Percentiles rank a stretch among this genome's conserved stretches.
These are phyloP conservation scores for Tauraco erythrolophus DNA, from an alignment of 2,113 vertebrate genomes.

Conservation along the genomic window DNA sequence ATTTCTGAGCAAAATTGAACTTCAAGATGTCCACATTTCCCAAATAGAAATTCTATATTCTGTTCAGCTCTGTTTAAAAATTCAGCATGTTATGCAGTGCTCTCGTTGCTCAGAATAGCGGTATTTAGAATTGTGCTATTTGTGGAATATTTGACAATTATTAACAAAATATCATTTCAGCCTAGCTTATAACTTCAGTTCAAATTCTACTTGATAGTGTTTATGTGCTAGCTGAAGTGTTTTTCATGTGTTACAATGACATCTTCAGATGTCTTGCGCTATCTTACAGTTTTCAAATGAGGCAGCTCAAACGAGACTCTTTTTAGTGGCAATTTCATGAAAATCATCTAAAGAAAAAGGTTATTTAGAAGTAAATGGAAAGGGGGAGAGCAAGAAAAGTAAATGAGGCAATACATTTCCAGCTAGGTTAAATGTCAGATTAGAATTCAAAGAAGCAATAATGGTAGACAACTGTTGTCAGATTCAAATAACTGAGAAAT, in stretches of 20 bases:
- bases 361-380: conserved; percentile 62
- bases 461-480: neutral
- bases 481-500: neutral
- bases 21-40: conserved; percentile 60
- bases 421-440: conserved; percentile 54
- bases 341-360: conserved; percentile 59
- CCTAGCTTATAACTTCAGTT: conserved; percentile 59
- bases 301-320: conserved; percentile 45
- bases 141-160: conserved; percentile 65
- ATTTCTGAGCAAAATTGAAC: conserved; percentile 55
- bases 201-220: conserved; percentile 48
- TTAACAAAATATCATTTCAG: conserved; percentile 69
- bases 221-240: conserved; percentile 59
- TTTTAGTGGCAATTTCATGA: conserved; percentile 66
- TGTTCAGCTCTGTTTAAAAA: conserved; percentile 55
- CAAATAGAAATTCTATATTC: conserved; percentile 59
- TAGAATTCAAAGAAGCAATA: conserved; percentile 44
- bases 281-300: conserved; percentile 57
- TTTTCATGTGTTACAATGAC: conserved; percentile 64
- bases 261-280: conserved; percentile 61
- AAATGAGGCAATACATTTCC: conserved; percentile 48
- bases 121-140: conserved; percentile 57
- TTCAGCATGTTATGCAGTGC: neutral
- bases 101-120: conserved; percentile 32
- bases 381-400: neutral